Evolutionary conservation across 2,888 invertebrate genomes (phyloP), one percentile per base, ranked within the genome.

Genomic region (Boloria euphrosyne): DNA sequence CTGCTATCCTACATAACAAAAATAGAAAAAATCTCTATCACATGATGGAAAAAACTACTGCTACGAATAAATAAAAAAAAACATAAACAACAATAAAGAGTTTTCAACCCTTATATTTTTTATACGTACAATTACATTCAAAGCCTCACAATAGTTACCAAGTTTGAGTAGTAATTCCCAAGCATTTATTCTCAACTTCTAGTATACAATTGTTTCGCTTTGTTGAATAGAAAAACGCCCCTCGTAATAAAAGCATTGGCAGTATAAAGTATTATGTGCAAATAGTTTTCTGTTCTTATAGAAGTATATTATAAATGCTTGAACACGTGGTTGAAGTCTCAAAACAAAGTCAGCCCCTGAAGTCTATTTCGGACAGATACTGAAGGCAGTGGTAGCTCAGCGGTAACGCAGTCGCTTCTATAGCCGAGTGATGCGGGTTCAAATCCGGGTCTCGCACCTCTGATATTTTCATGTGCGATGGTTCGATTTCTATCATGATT

Each of bases 121-220:
- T 46, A 44, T 46, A 16, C 46, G 46, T 57, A 27, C 44, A 57
- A 46, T 57, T 27, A 57, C 44, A 46, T 57, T 46, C 57, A 57
- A 27, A 27, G 57, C 22, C 5, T 10, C 55, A 57, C 46, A 57
- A 57, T 57, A 57, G 57, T 57, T 46, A 46, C 46, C 46, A 46
- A 59, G 49, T 59, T 59, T 59, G 59, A 59, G 59, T 59, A 59
- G 59, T 59, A 59, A 59, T 49, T 59, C 46, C 50, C 59, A 59
- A 49, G 59, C 59, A 49, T 59, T 59, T 57, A 57, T 46, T 57
- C 57, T 57, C 57, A 10, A 38, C 31, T 38, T 38, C 57, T 46
- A 43, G 47, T 31, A 13, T 59, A 59, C 49, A 59, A 59, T 59
- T 59, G 59, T 59, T 59, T 59, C 59, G 31, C 31, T 59, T 7